phyloP scores from a whole-genome alignment of 2,797 vertebrate species.

The Pipistrellus nathusii region DNA sequence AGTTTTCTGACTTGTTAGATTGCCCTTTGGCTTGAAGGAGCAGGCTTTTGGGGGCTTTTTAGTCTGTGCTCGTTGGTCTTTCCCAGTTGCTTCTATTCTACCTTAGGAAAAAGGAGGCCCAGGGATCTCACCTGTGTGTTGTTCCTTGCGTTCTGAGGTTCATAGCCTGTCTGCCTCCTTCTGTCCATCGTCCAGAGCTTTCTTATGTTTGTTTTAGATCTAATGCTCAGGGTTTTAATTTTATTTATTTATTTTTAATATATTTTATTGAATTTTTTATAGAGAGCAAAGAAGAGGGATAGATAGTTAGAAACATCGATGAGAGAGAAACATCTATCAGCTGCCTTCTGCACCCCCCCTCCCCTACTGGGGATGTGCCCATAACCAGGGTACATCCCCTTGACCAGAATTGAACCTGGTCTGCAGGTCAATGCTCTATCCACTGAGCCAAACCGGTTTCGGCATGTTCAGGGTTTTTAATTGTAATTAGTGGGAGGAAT shows the following conservation, averaged over 20 bases:
- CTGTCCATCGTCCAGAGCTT: neutral
- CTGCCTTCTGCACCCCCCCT: too few relatives aligned
- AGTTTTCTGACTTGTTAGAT: neutral
- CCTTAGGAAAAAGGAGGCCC: neutral
- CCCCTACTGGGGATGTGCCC: too few relatives aligned
- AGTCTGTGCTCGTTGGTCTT: neutral
- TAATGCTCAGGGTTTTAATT: neutral
- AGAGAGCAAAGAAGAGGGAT: too few relatives aligned
- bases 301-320: too few relatives aligned
- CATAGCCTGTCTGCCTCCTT: neutral
- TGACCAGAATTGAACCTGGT: too few relatives aligned
- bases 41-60: neutral
- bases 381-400: too few relatives aligned
- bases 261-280: too few relatives aligned
- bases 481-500: neutral
- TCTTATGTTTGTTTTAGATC: neutral
- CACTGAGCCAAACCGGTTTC: too few relatives aligned
- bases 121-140: neutral
- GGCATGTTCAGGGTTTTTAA: neutral
- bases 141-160: neutral
- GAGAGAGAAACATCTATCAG: too few relatives aligned
- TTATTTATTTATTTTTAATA: too few relatives aligned
- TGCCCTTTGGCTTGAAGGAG: neutral
- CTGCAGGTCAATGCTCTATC: too few relatives aligned
- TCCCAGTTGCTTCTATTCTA: neutral